Percentiles rank a stretch among this genome's conserved stretches.
Evolutionary conservation across 2,797 vertebrate genomes (phyloP).

Genomic region (Graptemys geographica): DNA sequence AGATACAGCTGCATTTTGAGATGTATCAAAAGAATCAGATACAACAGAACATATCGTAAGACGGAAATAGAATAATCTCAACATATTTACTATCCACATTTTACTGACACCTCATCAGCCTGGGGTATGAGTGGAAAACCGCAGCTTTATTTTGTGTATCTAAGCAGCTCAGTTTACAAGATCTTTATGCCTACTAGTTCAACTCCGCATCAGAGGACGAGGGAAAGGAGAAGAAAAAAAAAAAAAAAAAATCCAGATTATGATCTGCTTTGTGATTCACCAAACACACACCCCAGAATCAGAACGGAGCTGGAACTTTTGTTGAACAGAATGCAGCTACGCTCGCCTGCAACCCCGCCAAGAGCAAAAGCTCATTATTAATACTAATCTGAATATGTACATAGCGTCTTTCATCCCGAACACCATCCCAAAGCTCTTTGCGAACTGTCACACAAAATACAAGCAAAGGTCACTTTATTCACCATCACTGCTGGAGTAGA

Average conservation of each 20-base stretch:
- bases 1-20: rapidly evolving
- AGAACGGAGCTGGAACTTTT: not conserved
- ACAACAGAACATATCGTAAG: rapidly evolving
- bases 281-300: rapidly evolving
- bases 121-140: rapidly evolving
- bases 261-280: not conserved
- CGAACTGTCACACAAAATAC: rapidly evolving
- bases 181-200: not conserved
- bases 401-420: rapidly evolving
- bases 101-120: not conserved
- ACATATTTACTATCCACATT: not conserved
- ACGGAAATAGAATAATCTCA: not conserved
- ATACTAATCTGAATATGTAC: not conserved
- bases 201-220: rapidly evolving
- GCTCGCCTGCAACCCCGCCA: not conserved
- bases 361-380: not conserved
- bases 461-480: rapidly evolving
- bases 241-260: not conserved
- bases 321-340: not conserved
- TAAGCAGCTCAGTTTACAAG: not conserved
- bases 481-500: not conserved
- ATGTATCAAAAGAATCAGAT: rapidly evolving
- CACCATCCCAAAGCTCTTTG: not conserved
- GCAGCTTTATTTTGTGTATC: not conserved
- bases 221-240: not conserved